phyloP scores from a whole-genome alignment of 1,140 invertebrate genomes.

The Pogonognathellus flavescens region DNA sequence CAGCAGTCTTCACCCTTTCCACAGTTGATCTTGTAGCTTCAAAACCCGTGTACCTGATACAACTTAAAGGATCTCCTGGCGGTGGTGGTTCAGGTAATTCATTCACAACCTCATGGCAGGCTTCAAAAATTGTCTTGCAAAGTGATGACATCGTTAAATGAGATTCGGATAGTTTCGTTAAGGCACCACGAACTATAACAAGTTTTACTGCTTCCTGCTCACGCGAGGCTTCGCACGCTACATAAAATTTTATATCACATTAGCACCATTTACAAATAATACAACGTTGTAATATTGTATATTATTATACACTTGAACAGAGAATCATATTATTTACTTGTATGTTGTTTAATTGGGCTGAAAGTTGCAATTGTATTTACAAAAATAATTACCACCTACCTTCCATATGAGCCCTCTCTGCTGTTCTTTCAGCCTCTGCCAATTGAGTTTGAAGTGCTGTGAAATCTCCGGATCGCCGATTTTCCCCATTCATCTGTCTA shows the following conservation, averaged over 20 bases:
- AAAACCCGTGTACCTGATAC: slow-evolving; percentile 67
- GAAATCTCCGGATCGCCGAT: slow-evolving; percentile 69
- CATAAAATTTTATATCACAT: background rate
- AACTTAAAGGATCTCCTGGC: slow-evolving; percentile 62
- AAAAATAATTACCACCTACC: slow-evolving; percentile 68
- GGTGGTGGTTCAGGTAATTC: slow-evolving; percentile 73
- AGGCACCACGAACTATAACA: slow-evolving; percentile 73
- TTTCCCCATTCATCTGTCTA: slow-evolving; percentile 71
- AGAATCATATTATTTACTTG: slow-evolving; percentile 22
- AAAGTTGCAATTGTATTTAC: too few relatives aligned
- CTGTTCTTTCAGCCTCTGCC: slow-evolving; percentile 72
- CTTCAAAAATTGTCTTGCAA: slow-evolving; percentile 72
- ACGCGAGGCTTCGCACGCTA: slow-evolving; percentile 72
- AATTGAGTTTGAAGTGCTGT: slow-evolving; percentile 71
- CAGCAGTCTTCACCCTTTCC: slow-evolving; percentile 69
- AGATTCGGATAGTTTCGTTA: slow-evolving; percentile 72
- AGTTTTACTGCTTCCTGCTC: slow-evolving; percentile 75
- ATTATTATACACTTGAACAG: background rate
- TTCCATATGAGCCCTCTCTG: slow-evolving; percentile 73
- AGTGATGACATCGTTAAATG: slow-evolving; percentile 73
- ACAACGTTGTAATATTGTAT: too few relatives aligned
- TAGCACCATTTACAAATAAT: background rate
- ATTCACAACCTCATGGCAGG: slow-evolving; percentile 71
- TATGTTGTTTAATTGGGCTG: background rate
- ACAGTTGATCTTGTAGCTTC: slow-evolving; percentile 69